Evolutionary conservation across 2,797 vertebrate genomes (phyloP).

Genomic region (Amblyraja radiata): DNA sequence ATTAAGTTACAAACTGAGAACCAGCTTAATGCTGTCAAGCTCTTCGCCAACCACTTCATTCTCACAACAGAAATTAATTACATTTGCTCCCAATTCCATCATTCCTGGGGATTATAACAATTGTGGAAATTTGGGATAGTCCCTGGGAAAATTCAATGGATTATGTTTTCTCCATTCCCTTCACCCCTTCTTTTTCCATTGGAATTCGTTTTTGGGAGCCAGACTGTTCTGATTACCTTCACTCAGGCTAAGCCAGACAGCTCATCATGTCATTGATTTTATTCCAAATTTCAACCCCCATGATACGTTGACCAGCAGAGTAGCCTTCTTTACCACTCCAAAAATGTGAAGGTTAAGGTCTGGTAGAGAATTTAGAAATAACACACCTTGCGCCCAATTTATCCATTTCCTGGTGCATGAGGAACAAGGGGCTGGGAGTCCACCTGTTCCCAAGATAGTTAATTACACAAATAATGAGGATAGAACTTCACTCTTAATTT

Average conservation of each 20-base stretch:
- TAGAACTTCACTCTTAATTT: too few relatives aligned
- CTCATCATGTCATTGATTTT: background rate
- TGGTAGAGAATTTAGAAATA: too few relatives aligned
- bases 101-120: background rate
- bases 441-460: too few relatives aligned
- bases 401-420: too few relatives aligned
- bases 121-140: background rate
- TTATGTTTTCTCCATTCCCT: background rate
- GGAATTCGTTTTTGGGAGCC: background rate
- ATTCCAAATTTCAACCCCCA: background rate
- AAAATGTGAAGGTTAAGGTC: background rate
- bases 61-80: background rate
- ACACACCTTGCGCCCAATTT: too few relatives aligned
- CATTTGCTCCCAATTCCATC: background rate
- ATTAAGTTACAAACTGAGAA: background rate
- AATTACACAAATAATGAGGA: too few relatives aligned
- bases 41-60: background rate
- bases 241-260: background rate
- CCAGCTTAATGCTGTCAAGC: background rate
- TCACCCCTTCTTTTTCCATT: background rate
- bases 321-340: background rate
- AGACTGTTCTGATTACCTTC: background rate
- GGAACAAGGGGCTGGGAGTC: too few relatives aligned
- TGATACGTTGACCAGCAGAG: background rate
- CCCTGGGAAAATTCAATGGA: background rate